These are phyloP conservation scores for Lamellibrachia luymesi DNA, from an alignment of 1,140 invertebrate species.

Conservation along the genomic window DNA sequence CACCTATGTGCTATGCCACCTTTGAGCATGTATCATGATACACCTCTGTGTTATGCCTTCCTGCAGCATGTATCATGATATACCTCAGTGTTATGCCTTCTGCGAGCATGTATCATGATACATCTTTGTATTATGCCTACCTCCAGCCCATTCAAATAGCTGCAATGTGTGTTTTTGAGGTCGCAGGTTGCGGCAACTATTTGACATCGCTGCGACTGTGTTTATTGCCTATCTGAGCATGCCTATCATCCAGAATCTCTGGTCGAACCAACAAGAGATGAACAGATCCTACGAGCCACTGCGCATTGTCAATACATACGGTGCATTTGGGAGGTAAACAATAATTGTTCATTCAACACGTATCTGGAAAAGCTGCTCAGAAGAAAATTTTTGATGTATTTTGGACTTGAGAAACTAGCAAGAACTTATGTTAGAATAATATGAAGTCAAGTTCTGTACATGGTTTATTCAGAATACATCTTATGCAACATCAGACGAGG, in stretches of 20 bases:
- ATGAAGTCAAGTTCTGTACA: too few relatives aligned
- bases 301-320: slow-evolving; percentile 59
- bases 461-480: too few relatives aligned
- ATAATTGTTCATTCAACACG: neutral
- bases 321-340: slow-evolving; percentile 58
- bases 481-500: too few relatives aligned
- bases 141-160: neutral
- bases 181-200: slow-evolving; percentile 39
- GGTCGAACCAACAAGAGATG: slow-evolving; percentile 57
- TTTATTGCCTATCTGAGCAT: slow-evolving; percentile 56
- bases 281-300: slow-evolving; percentile 60
- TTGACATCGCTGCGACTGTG: slow-evolving; percentile 48
- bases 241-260: slow-evolving; percentile 56
- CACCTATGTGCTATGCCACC: too few relatives aligned
- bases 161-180: slow-evolving; percentile 32
- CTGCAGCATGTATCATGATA: neutral
- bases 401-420: neutral
- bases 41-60: too few relatives aligned
- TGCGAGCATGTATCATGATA: too few relatives aligned
- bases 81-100: too few relatives aligned
- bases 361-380: neutral
- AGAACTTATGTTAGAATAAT: neutral
- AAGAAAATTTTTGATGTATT: neutral
- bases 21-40: too few relatives aligned
- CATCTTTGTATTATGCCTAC: too few relatives aligned